Base-by-base conservation (phyloP, 2,113 vertebrate genomes). In the Orthochromis indermauri region DNA sequence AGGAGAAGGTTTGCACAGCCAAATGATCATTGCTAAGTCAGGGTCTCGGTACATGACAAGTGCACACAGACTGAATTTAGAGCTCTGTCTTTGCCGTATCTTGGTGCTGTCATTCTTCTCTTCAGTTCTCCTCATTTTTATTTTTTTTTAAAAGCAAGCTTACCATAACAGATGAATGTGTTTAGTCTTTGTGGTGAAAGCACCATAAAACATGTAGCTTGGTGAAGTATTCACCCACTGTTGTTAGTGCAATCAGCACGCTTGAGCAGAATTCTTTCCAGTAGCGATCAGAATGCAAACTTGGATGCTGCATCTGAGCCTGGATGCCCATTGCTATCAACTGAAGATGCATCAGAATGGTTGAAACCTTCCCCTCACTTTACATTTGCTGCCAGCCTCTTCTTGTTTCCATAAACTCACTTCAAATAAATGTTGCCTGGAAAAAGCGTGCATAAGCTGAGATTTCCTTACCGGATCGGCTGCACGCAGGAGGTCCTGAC, bases 171-270 rank as follows among this genome's bases (percentile, higher is more conserved):
- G 92, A 91, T 92, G 59, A 85, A 89, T 93, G 82, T 93, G 92
- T 94, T 94, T 94, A 93, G 92, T 90, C 86, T 93, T 51, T 24
- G 79, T 59, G 42, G 80, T 83, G 86, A 95, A 92, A 93, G 91
- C 80, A 59, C 82, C 73, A 86, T 88, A 85, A 92, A 90, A 71
- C 86, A 91, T 92, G 81, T 55, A 51, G 87, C 73, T 66, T 78
- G 81, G 88, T 88, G 55, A 88, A 90, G 82, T 68, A 91, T 86
- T 88, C 88, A 66, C 51, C 57, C 79, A 55, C 93, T 88, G 59
- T 88, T 91, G 86, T 95, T 90, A 90, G 88, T 94, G 83, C 85
- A 84, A 86, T 93, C 93, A 87, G 87, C 73, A 86, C 42, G 53
- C 89, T 88, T 28, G 24, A 86, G 82, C 33, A 21, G 81, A 81